Evolutionary conservation across 2,113 vertebrate genomes (phyloP).

Genomic region (Sterrhoptilus dennistouni): DNA sequence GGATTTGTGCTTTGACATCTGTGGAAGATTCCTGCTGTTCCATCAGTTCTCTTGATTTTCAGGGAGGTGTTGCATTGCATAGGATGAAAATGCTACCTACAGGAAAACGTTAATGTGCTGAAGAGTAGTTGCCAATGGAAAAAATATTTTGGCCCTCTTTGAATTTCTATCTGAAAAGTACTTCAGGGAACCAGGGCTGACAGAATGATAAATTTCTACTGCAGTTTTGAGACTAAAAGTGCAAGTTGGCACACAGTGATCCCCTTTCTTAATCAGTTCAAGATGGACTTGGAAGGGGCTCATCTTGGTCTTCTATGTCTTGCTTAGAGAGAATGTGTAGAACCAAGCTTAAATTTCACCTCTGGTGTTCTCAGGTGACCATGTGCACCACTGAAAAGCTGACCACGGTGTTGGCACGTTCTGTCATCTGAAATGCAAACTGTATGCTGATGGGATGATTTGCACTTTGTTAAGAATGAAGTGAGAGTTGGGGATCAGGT

Average conservation of each 20-base stretch:
- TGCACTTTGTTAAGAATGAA: neutral
- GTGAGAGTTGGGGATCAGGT: neutral
- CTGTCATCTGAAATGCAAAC: neutral
- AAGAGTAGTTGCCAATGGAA: neutral
- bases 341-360: neutral
- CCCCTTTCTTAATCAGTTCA: slow-evolving; percentile 28
- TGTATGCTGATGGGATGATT: neutral
- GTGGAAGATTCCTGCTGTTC: neutral
- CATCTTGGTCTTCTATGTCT: neutral
- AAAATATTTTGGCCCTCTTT: neutral
- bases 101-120: neutral
- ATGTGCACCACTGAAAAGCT: neutral
- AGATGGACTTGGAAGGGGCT: neutral
- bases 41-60: neutral
- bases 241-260: neutral
- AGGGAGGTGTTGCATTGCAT: neutral
- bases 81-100: neutral
- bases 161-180: neutral
- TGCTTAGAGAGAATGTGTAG: neutral
- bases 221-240: slow-evolving; percentile 28
- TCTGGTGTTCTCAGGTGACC: neutral
- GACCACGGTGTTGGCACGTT: neutral
- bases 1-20: neutral
- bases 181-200: slow-evolving; percentile 16
- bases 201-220: slow-evolving; percentile 42